Evolutionary conservation across 2,797 vertebrate species (phyloP), one percentile per base, ranked within the genome.

Genomic region (Novumbra hubbsi): DNA sequence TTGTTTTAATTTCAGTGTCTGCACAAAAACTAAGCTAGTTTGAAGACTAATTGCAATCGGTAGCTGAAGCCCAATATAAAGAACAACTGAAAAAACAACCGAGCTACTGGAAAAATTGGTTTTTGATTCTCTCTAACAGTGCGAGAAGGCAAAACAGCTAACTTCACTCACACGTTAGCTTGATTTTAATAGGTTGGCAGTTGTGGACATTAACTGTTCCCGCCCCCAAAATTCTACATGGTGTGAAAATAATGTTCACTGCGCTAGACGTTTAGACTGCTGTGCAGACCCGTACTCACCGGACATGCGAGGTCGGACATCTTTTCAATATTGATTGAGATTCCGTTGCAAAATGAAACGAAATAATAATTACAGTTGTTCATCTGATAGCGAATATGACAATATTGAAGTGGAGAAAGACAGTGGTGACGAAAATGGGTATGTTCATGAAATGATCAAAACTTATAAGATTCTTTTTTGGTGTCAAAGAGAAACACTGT

Each of bases 321-420:
- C n/a, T 41, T 0, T 3, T 7, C 1, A 71, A 50, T 52, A 15
- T 45, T 0, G 2, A n/a, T 24, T 60, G 55, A 2, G 1, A 14
- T 30, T 28, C 49, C 15, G 68, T 16, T n/a, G 45, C 48, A 50
- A 70, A 48, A 96, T 96, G 96, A 98, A 98, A 92, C 90, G 96
- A 73, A 92, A 92, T 85, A 95, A 95, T 88, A 96, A 96, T 52
- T 96, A 93, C 91, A 98, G 96, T 11, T 60, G 21, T 85, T 98
- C 97, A 6, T 97, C 96, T 0, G 96, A 98, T 70, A 98, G 96
- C 84, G 96, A 98, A 85, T 90, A 98, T 67, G 96, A 98, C 85
- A 94, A 94, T 64, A 88, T 97, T 7, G 96, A 98, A 79, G 96
- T 97, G 90, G 96, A 97, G 88, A 98, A 97, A 85, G 95, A 96